Conservation (phyloP, 2,888 invertebrate species). For the Volucella bombylans region DNA sequence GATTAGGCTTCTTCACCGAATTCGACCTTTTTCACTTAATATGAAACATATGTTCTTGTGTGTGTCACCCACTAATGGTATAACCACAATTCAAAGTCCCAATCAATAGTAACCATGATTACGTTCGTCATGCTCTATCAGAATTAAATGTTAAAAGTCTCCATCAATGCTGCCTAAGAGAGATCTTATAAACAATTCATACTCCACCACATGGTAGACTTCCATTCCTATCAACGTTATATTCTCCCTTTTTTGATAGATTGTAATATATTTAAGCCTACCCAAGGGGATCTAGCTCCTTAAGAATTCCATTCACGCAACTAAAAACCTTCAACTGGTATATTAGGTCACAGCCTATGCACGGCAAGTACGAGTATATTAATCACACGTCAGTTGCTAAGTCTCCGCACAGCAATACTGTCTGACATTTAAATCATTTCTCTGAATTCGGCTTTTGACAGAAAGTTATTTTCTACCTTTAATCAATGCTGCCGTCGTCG, state of each 20-base stretch:
- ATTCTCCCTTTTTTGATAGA: background rate
- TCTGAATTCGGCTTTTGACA: background rate
- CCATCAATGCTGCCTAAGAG: no score
- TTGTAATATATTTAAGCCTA: background rate
- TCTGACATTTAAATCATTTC: constrained; percentile 4
- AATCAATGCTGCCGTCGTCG: background rate
- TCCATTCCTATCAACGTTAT: background rate
- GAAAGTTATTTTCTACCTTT: background rate
- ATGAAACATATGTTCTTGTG: no score
- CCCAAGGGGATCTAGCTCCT: background rate
- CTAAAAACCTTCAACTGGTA: background rate
- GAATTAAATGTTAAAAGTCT: no score
- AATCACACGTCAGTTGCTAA: background rate
- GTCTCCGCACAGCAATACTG: background rate
- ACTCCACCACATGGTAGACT: no score
- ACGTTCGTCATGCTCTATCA: no score
- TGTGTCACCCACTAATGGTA: no score
- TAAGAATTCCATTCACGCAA: constrained; percentile 4
- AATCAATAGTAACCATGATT: no score
- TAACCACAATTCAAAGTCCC: no score
- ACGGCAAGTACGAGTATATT: background rate
- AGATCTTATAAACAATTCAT: no score
- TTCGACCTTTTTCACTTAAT: no score
- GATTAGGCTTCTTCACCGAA: no score
- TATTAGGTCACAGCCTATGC: background rate